Percentiles rank a stretch among this genome's conserved stretches.
Conservation (phyloP, 2,888 invertebrate genomes). For the Eristalis tenax region DNA sequence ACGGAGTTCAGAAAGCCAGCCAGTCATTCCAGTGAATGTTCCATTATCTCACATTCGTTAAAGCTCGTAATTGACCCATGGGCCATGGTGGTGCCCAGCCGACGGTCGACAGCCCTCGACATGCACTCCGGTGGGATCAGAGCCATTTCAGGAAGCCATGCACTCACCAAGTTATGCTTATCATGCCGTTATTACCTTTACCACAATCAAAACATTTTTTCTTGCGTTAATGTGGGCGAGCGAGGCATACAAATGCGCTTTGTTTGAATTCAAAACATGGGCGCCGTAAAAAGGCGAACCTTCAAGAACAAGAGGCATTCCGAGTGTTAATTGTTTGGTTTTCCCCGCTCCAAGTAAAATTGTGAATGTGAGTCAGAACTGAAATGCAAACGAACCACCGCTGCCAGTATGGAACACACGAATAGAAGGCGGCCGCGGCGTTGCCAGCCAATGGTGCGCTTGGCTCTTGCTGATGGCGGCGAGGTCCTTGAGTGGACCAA, state of each 20-base stretch:
- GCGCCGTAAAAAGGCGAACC: slow-evolving; percentile 2
- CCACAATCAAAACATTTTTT: slow-evolving; percentile 49
- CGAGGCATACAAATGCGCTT: slow-evolving; percentile 42
- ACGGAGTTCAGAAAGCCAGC: slow-evolving; percentile 54
- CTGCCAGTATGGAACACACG: neutral
- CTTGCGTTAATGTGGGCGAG: slow-evolving; percentile 49
- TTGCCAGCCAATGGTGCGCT: too few species aligned
- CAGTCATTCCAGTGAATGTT: slow-evolving; percentile 41
- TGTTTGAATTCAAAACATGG: slow-evolving; percentile 25
- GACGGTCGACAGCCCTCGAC: neutral
- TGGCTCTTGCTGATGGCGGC: neutral
- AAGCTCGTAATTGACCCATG: slow-evolving; percentile 36
- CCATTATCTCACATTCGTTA: slow-evolving; percentile 58
- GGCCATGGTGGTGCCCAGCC: neutral
- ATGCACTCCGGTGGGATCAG: slow-evolving; percentile 20
- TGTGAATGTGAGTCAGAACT: neutral
- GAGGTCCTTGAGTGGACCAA: slow-evolving; percentile 59
- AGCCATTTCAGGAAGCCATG: slow-evolving; percentile 47
- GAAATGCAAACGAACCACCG: neutral
- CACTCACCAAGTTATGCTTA: slow-evolving; percentile 37
- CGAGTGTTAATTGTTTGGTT: slow-evolving; percentile 44
- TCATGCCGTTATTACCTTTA: slow-evolving; percentile 57
- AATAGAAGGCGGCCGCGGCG: neutral
- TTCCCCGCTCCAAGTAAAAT: neutral
- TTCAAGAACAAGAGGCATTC: slow-evolving; percentile 17